These are phyloP conservation scores for Tiliacea citrago DNA, from an alignment of 2,888 invertebrate species.

Conservation along the genomic window DNA sequence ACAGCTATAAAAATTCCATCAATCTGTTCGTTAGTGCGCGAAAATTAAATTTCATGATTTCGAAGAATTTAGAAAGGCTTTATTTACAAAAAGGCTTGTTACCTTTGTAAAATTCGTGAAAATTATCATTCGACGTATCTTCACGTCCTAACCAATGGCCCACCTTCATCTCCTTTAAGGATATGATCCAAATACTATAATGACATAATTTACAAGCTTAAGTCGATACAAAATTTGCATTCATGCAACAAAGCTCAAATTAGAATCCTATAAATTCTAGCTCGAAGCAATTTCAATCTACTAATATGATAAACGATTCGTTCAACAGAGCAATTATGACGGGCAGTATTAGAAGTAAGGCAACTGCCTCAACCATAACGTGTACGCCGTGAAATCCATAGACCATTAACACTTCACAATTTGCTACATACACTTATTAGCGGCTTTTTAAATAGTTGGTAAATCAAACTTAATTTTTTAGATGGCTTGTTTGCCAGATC, in stretches of 20 bases:
- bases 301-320: conserved; percentile 87
- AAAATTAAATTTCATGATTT: conserved; percentile 42
- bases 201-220: conserved; percentile 48
- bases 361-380: conserved; percentile 72
- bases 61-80: conserved; percentile 5
- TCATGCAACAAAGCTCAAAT: conserved; percentile 74
- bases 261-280: conserved; percentile 76
- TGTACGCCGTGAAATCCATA: conserved; percentile 78
- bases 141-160: background rate
- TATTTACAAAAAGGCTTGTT: conserved; percentile 4
- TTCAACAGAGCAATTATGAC: conserved; percentile 84
- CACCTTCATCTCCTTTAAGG: no score
- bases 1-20: conserved; percentile 34
- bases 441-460: conserved; percentile 50
- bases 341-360: conserved; percentile 75
- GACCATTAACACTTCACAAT: conserved; percentile 80
- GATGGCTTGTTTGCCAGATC: conserved; percentile 47
- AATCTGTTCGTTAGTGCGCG: conserved; percentile 43
- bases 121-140: background rate
- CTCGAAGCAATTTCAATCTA: conserved; percentile 79
- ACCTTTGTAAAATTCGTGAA: conserved; percentile 28
- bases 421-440: conserved; percentile 70
- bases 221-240: conserved; percentile 62
- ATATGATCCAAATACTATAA: conserved; percentile 19
- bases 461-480: conserved; percentile 49